phyloP scores from a whole-genome alignment of 2,888 invertebrate species.

The Netelia melanura region DNA sequence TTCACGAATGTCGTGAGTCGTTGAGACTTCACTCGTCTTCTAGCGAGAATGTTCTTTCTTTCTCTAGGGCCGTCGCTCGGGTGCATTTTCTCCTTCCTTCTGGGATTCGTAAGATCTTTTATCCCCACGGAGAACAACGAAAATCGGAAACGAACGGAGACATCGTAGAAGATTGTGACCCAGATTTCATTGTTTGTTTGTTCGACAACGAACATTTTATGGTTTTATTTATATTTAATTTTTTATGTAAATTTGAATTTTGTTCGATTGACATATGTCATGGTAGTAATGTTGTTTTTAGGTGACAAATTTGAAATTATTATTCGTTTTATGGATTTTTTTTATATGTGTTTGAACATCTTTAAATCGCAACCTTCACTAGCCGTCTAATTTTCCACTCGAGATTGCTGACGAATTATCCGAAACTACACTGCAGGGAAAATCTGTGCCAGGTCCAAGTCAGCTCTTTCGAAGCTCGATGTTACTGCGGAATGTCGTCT shows the following conservation, averaged over 20 bases:
- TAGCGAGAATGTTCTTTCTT: neutral
- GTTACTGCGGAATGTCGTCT: too few relatives aligned
- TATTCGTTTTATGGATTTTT: too few relatives aligned
- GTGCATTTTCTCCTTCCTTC: constrained; percentile 11
- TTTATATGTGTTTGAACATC: too few relatives aligned
- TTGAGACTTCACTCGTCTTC: constrained; percentile 4
- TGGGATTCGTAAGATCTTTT: constrained; percentile 2
- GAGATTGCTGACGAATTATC: too few relatives aligned
- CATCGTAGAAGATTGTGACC: neutral
- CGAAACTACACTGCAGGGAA: too few relatives aligned
- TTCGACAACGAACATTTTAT: neutral
- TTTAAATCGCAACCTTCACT: too few relatives aligned
- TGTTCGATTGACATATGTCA: too few relatives aligned
- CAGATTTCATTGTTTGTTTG: neutral
- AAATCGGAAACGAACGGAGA: constrained; percentile 16
- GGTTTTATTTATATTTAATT: neutral
- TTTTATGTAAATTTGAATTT: neutral
- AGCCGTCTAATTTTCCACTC: too few relatives aligned
- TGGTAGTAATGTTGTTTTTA: too few relatives aligned
- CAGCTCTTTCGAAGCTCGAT: too few relatives aligned
- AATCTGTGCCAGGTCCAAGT: too few relatives aligned
- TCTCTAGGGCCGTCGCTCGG: neutral
- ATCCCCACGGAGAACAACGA: constrained; percentile 5
- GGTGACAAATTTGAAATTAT: too few relatives aligned
- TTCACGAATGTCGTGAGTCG: constrained; percentile 14